Base-by-base conservation (phyloP, 2,888 invertebrate genomes). In the Trypoxylon attenuatum region DNA sequence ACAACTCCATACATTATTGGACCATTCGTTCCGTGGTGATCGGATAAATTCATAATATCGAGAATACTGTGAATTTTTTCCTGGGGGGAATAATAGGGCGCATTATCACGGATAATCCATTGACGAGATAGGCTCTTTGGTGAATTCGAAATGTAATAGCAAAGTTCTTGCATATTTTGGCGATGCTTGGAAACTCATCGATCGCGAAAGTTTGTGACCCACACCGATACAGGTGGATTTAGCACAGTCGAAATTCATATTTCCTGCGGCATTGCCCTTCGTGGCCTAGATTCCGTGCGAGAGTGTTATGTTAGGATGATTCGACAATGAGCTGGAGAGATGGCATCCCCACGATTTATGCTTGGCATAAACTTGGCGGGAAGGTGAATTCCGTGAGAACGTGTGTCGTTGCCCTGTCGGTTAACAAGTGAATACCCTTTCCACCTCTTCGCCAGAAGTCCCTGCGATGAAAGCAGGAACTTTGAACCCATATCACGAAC, bases 291-390 rank as follows among this genome's bases (percentile, higher is more conserved):
- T 33, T 13, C 13, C 33, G 13, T 4, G 33, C 3, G 33, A 45
- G 8, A 21, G 25, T 49, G 38, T 22, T 64, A 49, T 55, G 45
- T n/a, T 8, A 33, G 25, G 38, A 64, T 41, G 57, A 71, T 71
- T 71, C 42, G 58, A 69, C 55, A 50, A 23, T 43, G 39, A 41
- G 33, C 42, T 10, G 55, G 38, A 8, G 22, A 15, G 27, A 49
- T 16, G 42, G 43, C n/a, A n/a, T 19, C n/a, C 33, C 38, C 50
- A 41, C 56, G 62, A 71, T 69, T 69, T 70, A 61, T 38, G 52
- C 33, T 23, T 57, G 29, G 53, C 55, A 56, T 61, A 70, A 69
- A 64, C 57, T 56, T 23, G 38, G 49, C 33, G 41, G 29, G 27
- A 51, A 63, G 45, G 61, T 39, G 57, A 55, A 52, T 69, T 69